These are phyloP conservation scores for Ochropleura plecta DNA, from an alignment of 2,888 invertebrate genomes.

Conservation along the genomic window DNA sequence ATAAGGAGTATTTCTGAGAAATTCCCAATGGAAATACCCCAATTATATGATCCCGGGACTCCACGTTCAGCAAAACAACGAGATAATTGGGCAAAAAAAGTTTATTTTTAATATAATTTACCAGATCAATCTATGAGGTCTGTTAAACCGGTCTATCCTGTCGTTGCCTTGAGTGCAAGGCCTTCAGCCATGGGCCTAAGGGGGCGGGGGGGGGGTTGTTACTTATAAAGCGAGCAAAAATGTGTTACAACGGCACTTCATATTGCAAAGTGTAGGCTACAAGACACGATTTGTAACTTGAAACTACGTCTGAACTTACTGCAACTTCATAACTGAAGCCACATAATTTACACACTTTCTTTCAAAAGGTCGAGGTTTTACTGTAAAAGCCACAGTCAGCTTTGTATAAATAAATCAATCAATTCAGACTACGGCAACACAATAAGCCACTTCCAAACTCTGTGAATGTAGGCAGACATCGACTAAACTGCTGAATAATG, in stretches of 20 bases:
- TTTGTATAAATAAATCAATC: not conserved
- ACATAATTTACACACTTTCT: not conserved
- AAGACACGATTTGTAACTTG: not conserved
- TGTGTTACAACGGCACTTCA: not conserved
- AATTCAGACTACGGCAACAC: not conserved
- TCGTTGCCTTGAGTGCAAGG: no score
- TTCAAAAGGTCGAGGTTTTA: not conserved
- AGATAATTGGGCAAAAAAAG: not conserved
- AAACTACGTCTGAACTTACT: not conserved
- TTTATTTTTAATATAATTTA: no score
- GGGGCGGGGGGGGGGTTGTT: no score
- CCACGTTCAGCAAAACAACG: not conserved
- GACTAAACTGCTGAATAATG: not conserved
- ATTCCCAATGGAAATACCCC: not conserved
- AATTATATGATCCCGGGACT: not conserved
- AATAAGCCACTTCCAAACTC: not conserved
- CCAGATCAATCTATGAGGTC: no score
- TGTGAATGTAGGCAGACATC: not conserved
- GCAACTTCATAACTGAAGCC: not conserved
- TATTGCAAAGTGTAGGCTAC: not conserved
- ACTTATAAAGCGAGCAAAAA: not conserved
- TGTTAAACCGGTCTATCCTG: no score
- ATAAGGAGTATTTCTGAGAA: not conserved
- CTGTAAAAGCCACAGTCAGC: not conserved
- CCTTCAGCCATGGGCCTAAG: no score